Percentiles rank a stretch among this genome's conserved stretches.
Conservation (phyloP, 2,797 vertebrate genomes). For the Acipenser ruthenus region DNA sequence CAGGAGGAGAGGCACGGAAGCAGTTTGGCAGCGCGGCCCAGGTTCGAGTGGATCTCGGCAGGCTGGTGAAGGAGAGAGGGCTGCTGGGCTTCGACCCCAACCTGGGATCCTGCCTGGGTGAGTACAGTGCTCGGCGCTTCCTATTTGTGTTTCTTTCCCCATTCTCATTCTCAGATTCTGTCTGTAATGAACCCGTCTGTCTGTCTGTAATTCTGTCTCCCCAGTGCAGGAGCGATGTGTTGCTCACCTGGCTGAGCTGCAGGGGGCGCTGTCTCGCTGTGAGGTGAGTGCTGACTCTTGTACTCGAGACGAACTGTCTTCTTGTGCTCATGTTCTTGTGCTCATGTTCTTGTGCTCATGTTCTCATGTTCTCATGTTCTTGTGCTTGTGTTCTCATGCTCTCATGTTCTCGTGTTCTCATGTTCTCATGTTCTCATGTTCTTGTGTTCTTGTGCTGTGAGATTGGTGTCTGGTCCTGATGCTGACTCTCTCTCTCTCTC, state of each 20-base stretch:
- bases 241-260: slow-evolving; percentile 69
- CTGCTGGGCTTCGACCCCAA: slow-evolving; percentile 79
- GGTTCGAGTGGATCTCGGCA: slow-evolving; percentile 66
- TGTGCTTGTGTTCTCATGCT: no score
- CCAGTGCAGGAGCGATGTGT: slow-evolving; percentile 77
- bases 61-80: slow-evolving; percentile 59
- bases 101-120: slow-evolving; percentile 75
- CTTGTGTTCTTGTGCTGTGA: no score
- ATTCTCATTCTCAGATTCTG: not conserved
- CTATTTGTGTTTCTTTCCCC: not conserved
- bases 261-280: slow-evolving; percentile 51
- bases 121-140: slow-evolving; percentile 19
- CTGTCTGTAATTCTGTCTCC: not conserved
- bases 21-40: not conserved
- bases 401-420: no score
- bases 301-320: not conserved
- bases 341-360: no score
- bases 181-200: not conserved
- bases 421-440: no score
- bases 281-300: slow-evolving; percentile 34
- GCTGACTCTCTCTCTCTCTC: not conserved
- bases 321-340: no score
- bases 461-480: slow-evolving; percentile 22
- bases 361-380: no score
- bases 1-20: rapidly evolving